Base-by-base conservation (phyloP, 2,888 invertebrate genomes). In the Drosophila koepferae region DNA sequence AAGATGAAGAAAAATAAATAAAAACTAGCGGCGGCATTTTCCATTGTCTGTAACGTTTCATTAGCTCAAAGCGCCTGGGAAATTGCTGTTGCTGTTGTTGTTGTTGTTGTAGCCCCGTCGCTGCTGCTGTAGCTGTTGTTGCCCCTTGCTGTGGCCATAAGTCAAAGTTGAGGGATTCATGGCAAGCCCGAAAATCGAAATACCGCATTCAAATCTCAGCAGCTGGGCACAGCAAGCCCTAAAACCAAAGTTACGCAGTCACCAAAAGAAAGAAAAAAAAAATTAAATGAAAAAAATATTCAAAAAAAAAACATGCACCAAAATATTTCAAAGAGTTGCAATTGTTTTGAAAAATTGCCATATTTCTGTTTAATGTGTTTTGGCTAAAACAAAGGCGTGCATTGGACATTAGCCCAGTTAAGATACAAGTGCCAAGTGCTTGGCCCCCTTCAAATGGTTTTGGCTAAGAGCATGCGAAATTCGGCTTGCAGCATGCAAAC, bases 11-110 rank as follows among this genome's bases (percentile, higher is more conserved):
- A 46, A 46, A 3, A 34, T 1, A 36, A 31, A 8, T 16, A 40
- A 41, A 38, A 78, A 63, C 80, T 36, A 48, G 49, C 71, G 40
- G 60, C 80, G 76, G 76, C 66, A 71, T 80, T 80, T 80, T 80
- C 72, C 67, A 76, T 78, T 78, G 80, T 71, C 62, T 80, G 63
- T 63, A 78, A 76, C 77, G 77, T 80, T 77, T 80, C 77, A 80
- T 77, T 77, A 75, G 71, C 80, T 74, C 46, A 74, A 69, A 65
- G 69, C 63, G 80, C 59, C 76, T 77, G 80, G 67, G 77, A 80
- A 77, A 77, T 68, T 68, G 51, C 51, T 55, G 51, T 20, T 46
- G 51, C 10, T 62, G 51, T 10, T 58, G 55, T 4, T 28, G 28
- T 3, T 28, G 28, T 20, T 60, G 70, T 28, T 63, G 61, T n/a